Evolutionary conservation across 2,888 invertebrate species (phyloP).

Genomic region (Poecilobothrus nobilitatus): DNA sequence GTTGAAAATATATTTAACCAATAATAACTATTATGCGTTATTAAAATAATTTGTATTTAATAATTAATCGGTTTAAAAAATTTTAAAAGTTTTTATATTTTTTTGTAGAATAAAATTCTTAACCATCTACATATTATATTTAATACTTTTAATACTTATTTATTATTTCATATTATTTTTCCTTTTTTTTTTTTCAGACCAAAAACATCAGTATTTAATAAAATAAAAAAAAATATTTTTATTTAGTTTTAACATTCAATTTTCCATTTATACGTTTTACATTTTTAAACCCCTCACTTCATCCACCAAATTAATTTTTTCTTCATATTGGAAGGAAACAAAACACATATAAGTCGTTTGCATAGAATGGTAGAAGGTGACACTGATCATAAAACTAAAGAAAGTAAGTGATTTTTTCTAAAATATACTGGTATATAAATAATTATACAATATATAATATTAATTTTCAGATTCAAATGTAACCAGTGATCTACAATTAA

Average conservation of each 20-base stretch:
- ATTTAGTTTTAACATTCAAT: background rate
- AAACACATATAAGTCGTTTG: conserved; percentile 46
- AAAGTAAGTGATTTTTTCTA: conserved; percentile 50
- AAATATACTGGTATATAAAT: too few species aligned
- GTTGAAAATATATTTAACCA: too few species aligned
- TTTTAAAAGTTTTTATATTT: too few species aligned
- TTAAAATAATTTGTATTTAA: too few species aligned
- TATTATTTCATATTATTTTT: background rate
- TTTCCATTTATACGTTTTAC: background rate
- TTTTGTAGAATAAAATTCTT: too few species aligned
- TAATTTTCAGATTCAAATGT: conserved; percentile 69
- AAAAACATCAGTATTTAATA: background rate
- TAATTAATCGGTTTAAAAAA: too few species aligned
- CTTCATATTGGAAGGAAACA: conserved; percentile 22
- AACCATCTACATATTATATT: too few species aligned
- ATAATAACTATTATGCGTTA: too few species aligned
- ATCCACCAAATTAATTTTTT: background rate
- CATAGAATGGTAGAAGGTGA: conserved; percentile 90
- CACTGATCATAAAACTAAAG: conserved; percentile 67
- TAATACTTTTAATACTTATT: too few species aligned
- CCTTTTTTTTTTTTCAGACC: background rate
- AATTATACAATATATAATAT: conserved; percentile 15
- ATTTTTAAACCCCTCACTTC: background rate
- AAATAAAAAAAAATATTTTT: background rate
- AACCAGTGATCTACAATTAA: conserved; percentile 71